These are phyloP conservation scores for Liolophura sinensis DNA, from an alignment of 1,140 invertebrate species.

Conservation along the genomic window DNA sequence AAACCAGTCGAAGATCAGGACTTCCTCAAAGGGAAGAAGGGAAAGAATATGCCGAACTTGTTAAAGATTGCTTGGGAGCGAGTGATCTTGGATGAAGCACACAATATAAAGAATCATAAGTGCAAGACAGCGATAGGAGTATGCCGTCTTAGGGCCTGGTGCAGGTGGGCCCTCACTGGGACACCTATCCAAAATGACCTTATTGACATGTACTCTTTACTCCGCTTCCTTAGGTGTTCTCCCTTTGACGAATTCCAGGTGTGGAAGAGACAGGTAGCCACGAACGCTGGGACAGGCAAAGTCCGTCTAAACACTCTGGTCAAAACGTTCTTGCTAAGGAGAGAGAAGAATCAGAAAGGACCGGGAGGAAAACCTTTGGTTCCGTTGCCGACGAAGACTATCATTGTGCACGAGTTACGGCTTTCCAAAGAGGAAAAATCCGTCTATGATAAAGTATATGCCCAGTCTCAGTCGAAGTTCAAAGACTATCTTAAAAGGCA, in stretches of 20 bases:
- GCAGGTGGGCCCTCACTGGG: slow-evolving; percentile 86
- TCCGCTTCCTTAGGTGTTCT: slow-evolving; percentile 82
- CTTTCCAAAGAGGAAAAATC: slow-evolving; percentile 73
- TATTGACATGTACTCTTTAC: slow-evolving; percentile 81
- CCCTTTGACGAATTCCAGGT: slow-evolving; percentile 82
- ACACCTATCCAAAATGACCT: slow-evolving; percentile 96
- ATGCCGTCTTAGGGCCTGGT: slow-evolving; percentile 60
- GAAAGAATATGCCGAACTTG: slow-evolving; percentile 52
- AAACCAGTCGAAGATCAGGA: slow-evolving; percentile 34
- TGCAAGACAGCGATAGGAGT: slow-evolving; percentile 73
- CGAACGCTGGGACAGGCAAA: slow-evolving; percentile 70
- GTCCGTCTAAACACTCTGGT: slow-evolving; percentile 77
- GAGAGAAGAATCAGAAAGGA: slow-evolving; percentile 79
- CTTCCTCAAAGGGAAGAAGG: slow-evolving; percentile 16
- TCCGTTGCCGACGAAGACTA: slow-evolving; percentile 69
- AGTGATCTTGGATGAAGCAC: slow-evolving; percentile 91
- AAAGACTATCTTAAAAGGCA: slow-evolving; percentile 49
- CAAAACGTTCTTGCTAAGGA: slow-evolving; percentile 77
- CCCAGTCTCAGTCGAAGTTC: slow-evolving; percentile 40
- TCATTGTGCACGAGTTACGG: slow-evolving; percentile 58
- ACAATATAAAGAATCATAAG: slow-evolving; percentile 87
- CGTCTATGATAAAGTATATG: slow-evolving; percentile 66
- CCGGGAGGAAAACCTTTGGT: slow-evolving; percentile 52
- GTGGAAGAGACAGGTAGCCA: slow-evolving; percentile 72
- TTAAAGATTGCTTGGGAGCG: slow-evolving; percentile 77